Evolutionary conservation across 2,113 vertebrate genomes (phyloP), one percentile per base, ranked within the genome.

Genomic region (Atherinomorus stipes): DNA sequence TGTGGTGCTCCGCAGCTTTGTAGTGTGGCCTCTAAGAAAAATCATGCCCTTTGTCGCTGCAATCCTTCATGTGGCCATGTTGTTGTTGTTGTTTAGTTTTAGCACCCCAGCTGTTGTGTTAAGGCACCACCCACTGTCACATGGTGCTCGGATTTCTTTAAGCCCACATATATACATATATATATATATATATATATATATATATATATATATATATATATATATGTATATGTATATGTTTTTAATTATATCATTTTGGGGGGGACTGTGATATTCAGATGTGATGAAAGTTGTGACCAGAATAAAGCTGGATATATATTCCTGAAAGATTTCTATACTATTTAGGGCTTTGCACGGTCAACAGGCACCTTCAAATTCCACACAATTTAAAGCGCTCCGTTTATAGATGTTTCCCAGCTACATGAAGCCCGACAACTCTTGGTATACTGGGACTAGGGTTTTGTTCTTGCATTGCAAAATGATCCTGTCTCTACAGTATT

Each of bases 41-140:
- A 60, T 18, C 4, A 1, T 38, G 38, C 59, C 21, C n/a, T 21
- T 59, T 40, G 52, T 72, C 26, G 21, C 83, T 49, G 9, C 19
- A 64, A 1, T 40, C 45, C 40, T 77, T 88, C 59, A 64, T 83
- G 83, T 84, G 72, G 82, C 64, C 58, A 38, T 61, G 78, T 72
- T 76, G 45, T 53, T 51, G 45, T 53, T 51, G 12, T 78, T 70
- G 26, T 82, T 82, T 76, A 73, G 53, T 56, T 64, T 78, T 69
- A 58, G 66, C 74, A 23, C 64, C 52, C 58, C 58, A 73, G 74
- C 65, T 80, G 73, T 81, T 52, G 1, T 0, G 10, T 34, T 56
- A 31, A 63, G 72, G 42, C 47, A 52, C 44, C 11, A 45, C 67
- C 54, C 28, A 25, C 61, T 47, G 12, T 76, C 69, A 83, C 51